Percentiles rank a stretch among this genome's conserved stretches.
Evolutionary conservation across 2,888 invertebrate species (phyloP).

Genomic region (Drosophila pseudotakahashii): DNA sequence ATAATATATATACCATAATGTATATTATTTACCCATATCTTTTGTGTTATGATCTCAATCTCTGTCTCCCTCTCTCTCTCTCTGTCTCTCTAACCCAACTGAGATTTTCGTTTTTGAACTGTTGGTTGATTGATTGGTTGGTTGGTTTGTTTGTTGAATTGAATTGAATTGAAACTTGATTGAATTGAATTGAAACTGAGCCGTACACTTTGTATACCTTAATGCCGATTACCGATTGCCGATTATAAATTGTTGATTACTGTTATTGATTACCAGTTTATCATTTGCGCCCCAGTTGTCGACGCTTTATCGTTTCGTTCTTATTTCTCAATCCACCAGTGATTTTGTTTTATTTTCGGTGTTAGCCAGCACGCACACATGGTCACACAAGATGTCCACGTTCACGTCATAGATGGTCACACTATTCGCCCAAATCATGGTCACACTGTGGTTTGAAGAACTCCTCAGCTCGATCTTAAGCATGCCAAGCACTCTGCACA

Average conservation of each 20-base stretch:
- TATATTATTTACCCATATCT: constrained; percentile 57
- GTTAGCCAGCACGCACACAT: constrained; percentile 17
- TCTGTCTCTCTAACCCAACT: constrained; percentile 18
- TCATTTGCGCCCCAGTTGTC: constrained; percentile 12
- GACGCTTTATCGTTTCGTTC: constrained; percentile 12
- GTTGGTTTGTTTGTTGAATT: constrained; percentile 73
- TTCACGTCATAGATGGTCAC: constrained; percentile 8
- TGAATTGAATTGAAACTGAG: constrained; percentile 32
- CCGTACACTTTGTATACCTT: constrained; percentile 32
- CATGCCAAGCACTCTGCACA: constrained; percentile 28
- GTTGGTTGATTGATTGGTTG: constrained; percentile 72
- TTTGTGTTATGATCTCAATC: constrained; percentile 52
- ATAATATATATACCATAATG: constrained; percentile 56
- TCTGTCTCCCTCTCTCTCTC: constrained; percentile 6
- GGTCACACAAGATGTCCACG: neutral
- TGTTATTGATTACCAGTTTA: constrained; percentile 12
- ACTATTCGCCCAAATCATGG: constrained; percentile 7
- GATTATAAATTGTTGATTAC: constrained; percentile 18
- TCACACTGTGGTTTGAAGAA: constrained; percentile 1
- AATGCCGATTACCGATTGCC: constrained; percentile 27
- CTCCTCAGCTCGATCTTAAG: constrained; percentile 8
- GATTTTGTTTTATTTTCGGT: constrained; percentile 7
- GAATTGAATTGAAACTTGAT: constrained; percentile 3
- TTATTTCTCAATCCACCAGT: constrained; percentile 3
- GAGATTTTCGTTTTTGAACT: constrained; percentile 59